Conservation (phyloP, 2,888 invertebrate species). For the Ophion obscuratus region DNA sequence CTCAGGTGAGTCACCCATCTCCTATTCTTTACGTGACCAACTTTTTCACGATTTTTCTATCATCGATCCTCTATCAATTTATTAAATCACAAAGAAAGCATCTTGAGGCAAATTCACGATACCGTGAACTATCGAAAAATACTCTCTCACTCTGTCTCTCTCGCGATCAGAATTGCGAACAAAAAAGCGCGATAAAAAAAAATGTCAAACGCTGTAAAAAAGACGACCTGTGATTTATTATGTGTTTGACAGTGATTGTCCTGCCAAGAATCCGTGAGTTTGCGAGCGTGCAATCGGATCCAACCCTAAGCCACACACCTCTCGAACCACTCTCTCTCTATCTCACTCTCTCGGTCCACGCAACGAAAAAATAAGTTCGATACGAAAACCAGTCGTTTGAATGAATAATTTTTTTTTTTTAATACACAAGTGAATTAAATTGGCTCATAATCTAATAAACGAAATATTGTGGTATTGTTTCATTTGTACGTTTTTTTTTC, state of each 20-base stretch:
- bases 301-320: slow-evolving; percentile 68
- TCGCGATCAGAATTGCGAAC: slow-evolving; percentile 14
- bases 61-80: neutral
- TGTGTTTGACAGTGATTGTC: slow-evolving; percentile 79
- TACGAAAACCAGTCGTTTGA: slow-evolving; percentile 69
- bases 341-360: slow-evolving; percentile 58
- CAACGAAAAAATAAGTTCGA: slow-evolving; percentile 76
- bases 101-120: slow-evolving; percentile 17
- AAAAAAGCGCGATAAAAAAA: slow-evolving; percentile 3
- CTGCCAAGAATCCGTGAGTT: slow-evolving; percentile 68
- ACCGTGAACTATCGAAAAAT: slow-evolving; percentile 50
- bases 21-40: neutral
- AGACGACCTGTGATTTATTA: slow-evolving; percentile 62
- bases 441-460: slow-evolving; percentile 58
- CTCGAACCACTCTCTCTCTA: slow-evolving; percentile 40
- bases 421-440: slow-evolving; percentile 58
- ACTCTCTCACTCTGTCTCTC: slow-evolving; percentile 23
- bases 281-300: slow-evolving; percentile 73
- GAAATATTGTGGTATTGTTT: slow-evolving; percentile 59
- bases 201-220: slow-evolving; percentile 50
- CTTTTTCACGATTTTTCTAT: slow-evolving; percentile 14
- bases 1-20: slow-evolving; percentile 84
- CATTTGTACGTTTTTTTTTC: slow-evolving; percentile 52
- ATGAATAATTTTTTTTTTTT: slow-evolving; percentile 67
- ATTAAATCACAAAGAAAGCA: neutral